These are phyloP conservation scores for Dryadula phaetusa DNA, from an alignment of 2,888 invertebrate genomes.

Conservation along the genomic window DNA sequence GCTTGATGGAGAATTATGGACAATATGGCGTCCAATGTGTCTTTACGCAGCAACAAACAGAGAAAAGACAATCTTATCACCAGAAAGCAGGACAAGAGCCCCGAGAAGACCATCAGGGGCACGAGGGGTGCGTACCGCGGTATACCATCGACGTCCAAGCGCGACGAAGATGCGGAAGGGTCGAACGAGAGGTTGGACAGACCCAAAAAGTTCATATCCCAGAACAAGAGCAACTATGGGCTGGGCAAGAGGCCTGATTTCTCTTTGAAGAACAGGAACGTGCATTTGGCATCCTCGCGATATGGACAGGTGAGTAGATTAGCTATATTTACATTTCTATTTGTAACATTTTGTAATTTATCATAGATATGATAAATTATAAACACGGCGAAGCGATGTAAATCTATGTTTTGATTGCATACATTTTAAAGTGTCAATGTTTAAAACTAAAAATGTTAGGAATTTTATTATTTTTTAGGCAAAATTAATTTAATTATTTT, in stretches of 20 bases:
- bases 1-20: constrained; percentile 74
- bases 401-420: constrained; percentile 8
- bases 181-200: constrained; percentile 79
- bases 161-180: constrained; percentile 73
- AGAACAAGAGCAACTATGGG: constrained; percentile 75
- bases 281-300: constrained; percentile 78
- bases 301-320: constrained; percentile 78
- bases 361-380: constrained; percentile 33
- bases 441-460: background rate
- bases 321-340: constrained; percentile 29
- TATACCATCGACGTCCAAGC: constrained; percentile 74
- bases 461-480: background rate
- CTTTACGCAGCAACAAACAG: constrained; percentile 72
- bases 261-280: constrained; percentile 77
- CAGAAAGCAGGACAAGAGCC: constrained; percentile 80
- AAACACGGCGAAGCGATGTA: constrained; percentile 21
- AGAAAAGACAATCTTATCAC: constrained; percentile 81
- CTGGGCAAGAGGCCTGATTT: constrained; percentile 79
- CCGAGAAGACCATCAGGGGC: constrained; percentile 79
- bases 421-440: background rate
- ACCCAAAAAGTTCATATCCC: constrained; percentile 80
- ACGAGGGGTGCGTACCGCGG: constrained; percentile 77
- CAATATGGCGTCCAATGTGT: constrained; percentile 78
- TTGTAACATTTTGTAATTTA: constrained; percentile 35
- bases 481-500: background rate